Percentiles rank a stretch among this genome's conserved stretches.
phyloP scores from a whole-genome alignment of 2,888 invertebrate species.

The Ypsolopha scabrella region DNA sequence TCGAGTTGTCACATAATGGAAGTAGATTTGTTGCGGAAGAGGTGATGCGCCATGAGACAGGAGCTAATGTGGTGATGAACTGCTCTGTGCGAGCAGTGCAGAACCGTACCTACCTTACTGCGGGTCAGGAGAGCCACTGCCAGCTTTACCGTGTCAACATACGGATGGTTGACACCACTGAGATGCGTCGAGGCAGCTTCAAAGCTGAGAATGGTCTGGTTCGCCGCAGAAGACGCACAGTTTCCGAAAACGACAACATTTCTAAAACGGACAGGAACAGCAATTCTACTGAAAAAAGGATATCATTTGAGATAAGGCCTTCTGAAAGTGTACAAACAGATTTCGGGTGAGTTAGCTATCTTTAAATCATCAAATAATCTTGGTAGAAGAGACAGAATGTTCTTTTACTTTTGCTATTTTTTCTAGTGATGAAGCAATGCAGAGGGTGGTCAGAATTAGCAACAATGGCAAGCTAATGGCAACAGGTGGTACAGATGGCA shows the following conservation, averaged over 20 bases:
- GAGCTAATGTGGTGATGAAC: constrained; percentile 92
- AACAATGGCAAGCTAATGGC: constrained; percentile 84
- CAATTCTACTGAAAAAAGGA: constrained; percentile 65
- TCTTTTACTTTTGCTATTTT: constrained; percentile 13
- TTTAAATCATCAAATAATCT: neutral
- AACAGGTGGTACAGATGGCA: constrained; percentile 93
- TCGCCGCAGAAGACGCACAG: constrained; percentile 56
- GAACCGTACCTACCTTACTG: constrained; percentile 83
- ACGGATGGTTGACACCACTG: constrained; percentile 66
- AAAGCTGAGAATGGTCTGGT: constrained; percentile 61
- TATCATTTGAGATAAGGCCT: constrained; percentile 82
- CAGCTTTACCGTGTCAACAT: constrained; percentile 83
- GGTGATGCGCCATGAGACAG: constrained; percentile 90
- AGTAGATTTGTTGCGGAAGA: constrained; percentile 87
- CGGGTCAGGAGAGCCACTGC: constrained; percentile 93
- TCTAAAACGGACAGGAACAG: constrained; percentile 53
- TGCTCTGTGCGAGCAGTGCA: constrained; percentile 80
- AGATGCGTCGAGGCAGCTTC: constrained; percentile 68
- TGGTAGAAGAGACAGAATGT: neutral
- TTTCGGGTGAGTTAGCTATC: constrained; percentile 69
- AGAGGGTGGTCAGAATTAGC: constrained; percentile 87
- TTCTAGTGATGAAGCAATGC: constrained; percentile 80
- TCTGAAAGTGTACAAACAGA: constrained; percentile 88
- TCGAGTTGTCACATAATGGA: constrained; percentile 89
- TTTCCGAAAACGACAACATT: constrained; percentile 66